Evolutionary conservation across 2,888 invertebrate species (phyloP).

Genomic region (Creontiades dilutus): DNA sequence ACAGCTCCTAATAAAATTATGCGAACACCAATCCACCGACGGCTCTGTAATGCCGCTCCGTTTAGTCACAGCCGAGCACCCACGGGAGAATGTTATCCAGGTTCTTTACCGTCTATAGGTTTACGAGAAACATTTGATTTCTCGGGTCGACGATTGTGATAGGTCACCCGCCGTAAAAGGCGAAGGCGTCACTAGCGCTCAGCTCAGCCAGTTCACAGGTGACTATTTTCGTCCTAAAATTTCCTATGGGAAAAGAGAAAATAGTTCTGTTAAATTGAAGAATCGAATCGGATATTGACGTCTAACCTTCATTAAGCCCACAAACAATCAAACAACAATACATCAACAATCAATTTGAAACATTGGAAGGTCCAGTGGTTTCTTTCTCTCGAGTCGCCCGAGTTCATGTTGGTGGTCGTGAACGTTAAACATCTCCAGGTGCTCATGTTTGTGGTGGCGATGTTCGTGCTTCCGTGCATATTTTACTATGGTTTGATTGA

Average conservation of each 20-base stretch:
- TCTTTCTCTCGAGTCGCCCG: no score
- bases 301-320: no score
- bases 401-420: no score
- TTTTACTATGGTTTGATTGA: no score
- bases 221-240: not conserved
- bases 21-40: not conserved
- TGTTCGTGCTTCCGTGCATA: no score
- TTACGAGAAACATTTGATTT: conserved; percentile 18
- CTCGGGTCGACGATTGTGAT: not conserved
- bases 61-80: not conserved
- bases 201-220: not conserved
- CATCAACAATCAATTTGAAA: no score
- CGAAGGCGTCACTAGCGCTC: not conserved
- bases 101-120: not conserved
- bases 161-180: not conserved
- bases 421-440: no score
- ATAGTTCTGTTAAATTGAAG: no score
- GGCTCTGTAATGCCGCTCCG: not conserved
- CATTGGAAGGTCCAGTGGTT: no score
- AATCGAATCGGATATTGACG: no score
- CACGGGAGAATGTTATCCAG: conserved; percentile 1
- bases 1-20: conserved; percentile 28
- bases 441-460: no score
- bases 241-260: not conserved
- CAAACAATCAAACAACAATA: no score